Conservation (phyloP, 1,140 invertebrate genomes). For the Diorhabda elongata region DNA sequence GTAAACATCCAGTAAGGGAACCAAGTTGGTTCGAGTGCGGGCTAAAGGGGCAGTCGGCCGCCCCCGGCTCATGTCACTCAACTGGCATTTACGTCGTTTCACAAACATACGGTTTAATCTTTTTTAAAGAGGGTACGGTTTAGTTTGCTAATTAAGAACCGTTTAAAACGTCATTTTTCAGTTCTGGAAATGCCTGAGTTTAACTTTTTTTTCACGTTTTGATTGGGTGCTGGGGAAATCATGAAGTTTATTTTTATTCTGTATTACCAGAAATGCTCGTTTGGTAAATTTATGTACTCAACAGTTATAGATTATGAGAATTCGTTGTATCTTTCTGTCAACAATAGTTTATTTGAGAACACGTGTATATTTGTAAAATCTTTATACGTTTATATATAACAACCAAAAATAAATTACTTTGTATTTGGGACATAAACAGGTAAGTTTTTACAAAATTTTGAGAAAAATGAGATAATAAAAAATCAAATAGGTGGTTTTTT, state of each 20-base stretch:
- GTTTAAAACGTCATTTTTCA: conserved; percentile 47
- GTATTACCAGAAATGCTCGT: neutral
- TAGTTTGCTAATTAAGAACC: conserved; percentile 48
- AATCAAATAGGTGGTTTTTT: too few relatives aligned
- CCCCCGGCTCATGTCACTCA: conserved; percentile 43
- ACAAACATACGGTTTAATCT: conserved; percentile 48
- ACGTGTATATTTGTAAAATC: too few relatives aligned
- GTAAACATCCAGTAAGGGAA: too few relatives aligned
- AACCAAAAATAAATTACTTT: too few relatives aligned
- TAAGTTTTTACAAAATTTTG: too few relatives aligned
- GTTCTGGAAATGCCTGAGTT: conserved; percentile 21
- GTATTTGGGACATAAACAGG: too few relatives aligned
- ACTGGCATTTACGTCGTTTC: conserved; percentile 43
- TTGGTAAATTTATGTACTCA: conserved; percentile 3
- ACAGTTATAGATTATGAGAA: too few relatives aligned
- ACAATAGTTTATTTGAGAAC: too few relatives aligned
- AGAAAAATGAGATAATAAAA: too few relatives aligned
- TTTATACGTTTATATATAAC: too few relatives aligned
- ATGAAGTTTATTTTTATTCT: neutral
- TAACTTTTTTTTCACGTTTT: neutral
- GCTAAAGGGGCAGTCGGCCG: conserved; percentile 24
- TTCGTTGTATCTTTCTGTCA: too few relatives aligned
- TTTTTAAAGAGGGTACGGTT: conserved; percentile 46
- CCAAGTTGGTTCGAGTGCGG: conserved; percentile 2
- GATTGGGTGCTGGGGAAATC: neutral